These are phyloP conservation scores for Amniataba percoides DNA, from an alignment of 2,797 vertebrate genomes.

Conservation along the genomic window DNA sequence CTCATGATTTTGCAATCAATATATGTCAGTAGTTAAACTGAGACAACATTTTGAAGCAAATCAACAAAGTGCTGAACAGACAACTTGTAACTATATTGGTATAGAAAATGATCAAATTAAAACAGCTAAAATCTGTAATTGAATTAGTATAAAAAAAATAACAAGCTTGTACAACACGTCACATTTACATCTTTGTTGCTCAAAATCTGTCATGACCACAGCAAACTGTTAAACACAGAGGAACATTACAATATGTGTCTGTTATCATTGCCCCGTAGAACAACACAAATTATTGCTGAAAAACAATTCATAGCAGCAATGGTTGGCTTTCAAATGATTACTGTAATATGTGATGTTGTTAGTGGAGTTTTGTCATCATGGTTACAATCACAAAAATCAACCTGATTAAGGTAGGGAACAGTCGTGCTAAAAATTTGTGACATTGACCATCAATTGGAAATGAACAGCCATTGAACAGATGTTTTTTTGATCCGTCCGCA, in stretches of 20 bases:
- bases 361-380: background rate
- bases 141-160: background rate
- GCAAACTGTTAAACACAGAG: too few species aligned
- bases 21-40: slow-evolving; percentile 5
- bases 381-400: background rate
- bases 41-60: slow-evolving; percentile 7
- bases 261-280: too few species aligned
- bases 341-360: background rate
- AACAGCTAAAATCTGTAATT: background rate
- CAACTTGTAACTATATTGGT: background rate
- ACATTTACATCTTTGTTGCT: background rate
- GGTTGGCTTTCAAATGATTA: background rate
- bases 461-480: too few species aligned
- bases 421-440: background rate
- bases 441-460: background rate
- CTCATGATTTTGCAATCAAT: background rate
- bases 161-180: background rate
- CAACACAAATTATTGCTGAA: too few species aligned
- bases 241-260: too few species aligned
- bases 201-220: too few species aligned
- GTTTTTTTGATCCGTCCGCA: background rate
- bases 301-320: background rate
- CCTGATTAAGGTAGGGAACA: background rate
- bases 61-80: slow-evolving; percentile 22
- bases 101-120: background rate